Percentiles rank a stretch among this genome's conserved stretches.
Evolutionary conservation across 92 coral and sea anemone genomes (phyloP).

Genomic region (Diadumene lineata): DNA sequence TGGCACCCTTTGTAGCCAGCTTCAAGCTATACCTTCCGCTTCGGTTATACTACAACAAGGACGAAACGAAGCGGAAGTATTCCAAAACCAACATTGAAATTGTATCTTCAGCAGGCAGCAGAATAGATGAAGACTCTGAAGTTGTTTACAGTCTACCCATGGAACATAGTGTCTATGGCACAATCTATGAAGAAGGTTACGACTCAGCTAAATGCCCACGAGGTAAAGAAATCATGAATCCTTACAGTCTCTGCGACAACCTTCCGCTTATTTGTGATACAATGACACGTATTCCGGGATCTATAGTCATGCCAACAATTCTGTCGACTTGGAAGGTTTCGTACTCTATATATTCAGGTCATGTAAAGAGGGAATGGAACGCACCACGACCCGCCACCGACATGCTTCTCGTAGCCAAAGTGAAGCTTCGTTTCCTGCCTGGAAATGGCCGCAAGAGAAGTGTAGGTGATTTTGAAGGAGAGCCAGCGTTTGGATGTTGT

Average conservation of each 20-base stretch:
- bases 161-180: background rate
- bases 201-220: conserved; percentile 6
- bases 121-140: background rate
- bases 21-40: conserved; percentile 28
- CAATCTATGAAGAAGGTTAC: conserved; percentile 35
- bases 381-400: conserved; percentile 58
- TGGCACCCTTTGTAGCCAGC: conserved; percentile 28
- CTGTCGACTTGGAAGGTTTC: conserved; percentile 48
- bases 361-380: conserved; percentile 22
- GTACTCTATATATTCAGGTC: conserved; percentile 31
- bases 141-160: conserved; percentile 19
- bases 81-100: conserved; percentile 18
- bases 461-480: background rate
- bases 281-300: conserved; percentile 21
- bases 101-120: conserved; percentile 20
- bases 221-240: conserved; percentile 36
- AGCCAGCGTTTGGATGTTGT: conserved; percentile 38
- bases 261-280: conserved; percentile 51
- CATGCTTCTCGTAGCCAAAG: conserved; percentile 37
- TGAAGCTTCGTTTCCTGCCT: conserved; percentile 43
- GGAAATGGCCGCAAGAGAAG: conserved; percentile 10
- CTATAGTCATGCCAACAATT: conserved; percentile 44
- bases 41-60: background rate
- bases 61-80: background rate
- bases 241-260: conserved; percentile 50